phyloP scores from a whole-genome alignment of 2,797 vertebrate genomes.

The Meda fulgida region DNA sequence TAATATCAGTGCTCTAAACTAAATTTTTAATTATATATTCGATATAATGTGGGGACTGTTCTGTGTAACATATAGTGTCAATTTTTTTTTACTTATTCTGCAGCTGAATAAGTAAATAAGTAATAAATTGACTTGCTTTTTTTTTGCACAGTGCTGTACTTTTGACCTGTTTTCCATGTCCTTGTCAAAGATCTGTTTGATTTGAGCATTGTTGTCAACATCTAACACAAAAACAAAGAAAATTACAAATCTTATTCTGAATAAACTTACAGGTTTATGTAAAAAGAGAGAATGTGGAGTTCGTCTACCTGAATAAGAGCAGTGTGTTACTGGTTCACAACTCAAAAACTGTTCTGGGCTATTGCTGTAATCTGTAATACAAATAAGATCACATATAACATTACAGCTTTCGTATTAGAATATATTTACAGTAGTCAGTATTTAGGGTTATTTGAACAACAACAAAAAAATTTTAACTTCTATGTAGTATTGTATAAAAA shows the following conservation, averaged over 20 bases:
- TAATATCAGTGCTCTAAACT: background rate
- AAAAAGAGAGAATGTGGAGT: background rate
- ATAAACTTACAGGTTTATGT: background rate
- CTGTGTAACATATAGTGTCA: background rate
- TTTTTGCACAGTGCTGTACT: background rate
- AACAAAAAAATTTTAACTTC: background rate
- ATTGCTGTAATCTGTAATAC: background rate
- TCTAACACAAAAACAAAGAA: constrained; percentile 2
- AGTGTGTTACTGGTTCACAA: background rate
- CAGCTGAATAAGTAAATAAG: background rate
- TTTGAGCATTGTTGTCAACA: background rate
- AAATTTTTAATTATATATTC: background rate
- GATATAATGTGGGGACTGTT: background rate
- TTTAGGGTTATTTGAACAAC: background rate
- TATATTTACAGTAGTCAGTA: background rate
- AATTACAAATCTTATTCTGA: background rate
- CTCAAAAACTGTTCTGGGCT: background rate
- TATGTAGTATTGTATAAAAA: background rate
- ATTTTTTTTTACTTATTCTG: background rate
- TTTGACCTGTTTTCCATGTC: background rate
- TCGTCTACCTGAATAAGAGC: background rate
- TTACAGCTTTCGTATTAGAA: background rate
- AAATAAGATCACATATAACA: background rate
- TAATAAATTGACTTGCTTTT: constrained; percentile 14
- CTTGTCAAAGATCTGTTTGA: background rate